Base-by-base conservation (phyloP, 2,113 vertebrate genomes). In the Paracanthobrama guichenoti region DNA sequence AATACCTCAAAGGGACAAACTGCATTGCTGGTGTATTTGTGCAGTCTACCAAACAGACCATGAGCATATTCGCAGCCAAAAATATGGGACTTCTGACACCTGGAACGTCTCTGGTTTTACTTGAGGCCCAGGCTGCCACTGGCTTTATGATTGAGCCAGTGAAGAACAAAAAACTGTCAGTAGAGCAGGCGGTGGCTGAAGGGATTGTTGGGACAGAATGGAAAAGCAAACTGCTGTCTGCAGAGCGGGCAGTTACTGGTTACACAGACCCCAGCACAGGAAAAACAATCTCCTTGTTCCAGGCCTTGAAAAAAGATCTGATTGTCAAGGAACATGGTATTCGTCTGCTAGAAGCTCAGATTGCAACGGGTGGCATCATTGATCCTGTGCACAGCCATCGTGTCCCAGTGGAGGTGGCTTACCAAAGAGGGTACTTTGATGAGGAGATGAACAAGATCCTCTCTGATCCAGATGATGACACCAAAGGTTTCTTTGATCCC, bases 191-290 rank as follows among this genome's bases (percentile, higher is more conserved):
- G 0, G 53, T 93, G 0, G 82, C 57, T 76, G 84, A 87, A 14
- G 22, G 81, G n/a, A 83, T 0, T 87, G 95, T 96, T 0, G 93
- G 95, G 55, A 69, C 60, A 16, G 94, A 96, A 53, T 92, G 89
- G 92, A 91, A 88, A 84, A 90, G 78, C 0, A 84, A 95, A 57
- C 91, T 96, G 0, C 89, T 0, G 16, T 95, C 90, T 81, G 94
- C 78, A 79, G 88, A 82, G 89, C 89, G 6, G 79, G 95, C 90
- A 76, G 93, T 93, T 0, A 95, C 92, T 11, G 93, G 93, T 6
- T 97, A 95, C 89, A 97, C 92, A 0, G 96, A 97, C 82, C 95
- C 95, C 71, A 93, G 95, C 88, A 95, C 94, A 0, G 94, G 94
- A 0, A 91, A 95, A 39, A 96, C 92, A 82, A 95, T 97, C 72